These are phyloP conservation scores for Trichosurus vulpecula DNA, from an alignment of 2,797 vertebrate species.

Conservation along the genomic window DNA sequence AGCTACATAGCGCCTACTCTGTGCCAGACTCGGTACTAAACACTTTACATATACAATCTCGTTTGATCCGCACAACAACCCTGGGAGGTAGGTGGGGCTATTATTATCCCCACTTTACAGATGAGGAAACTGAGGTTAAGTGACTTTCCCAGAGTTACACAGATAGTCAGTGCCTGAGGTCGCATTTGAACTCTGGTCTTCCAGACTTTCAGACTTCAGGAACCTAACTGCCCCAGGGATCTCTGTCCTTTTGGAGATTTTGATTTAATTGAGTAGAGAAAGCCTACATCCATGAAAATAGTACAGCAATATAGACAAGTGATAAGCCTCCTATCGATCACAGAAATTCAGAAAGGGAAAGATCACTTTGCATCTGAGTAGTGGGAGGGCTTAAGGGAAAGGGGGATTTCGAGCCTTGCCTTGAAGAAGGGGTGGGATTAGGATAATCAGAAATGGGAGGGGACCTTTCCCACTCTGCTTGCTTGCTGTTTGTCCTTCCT, in stretches of 20 bases:
- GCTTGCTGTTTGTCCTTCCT: too few relatives aligned
- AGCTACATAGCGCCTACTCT: background rate
- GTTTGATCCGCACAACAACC: background rate
- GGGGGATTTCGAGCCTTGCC: background rate
- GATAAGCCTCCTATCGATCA: too few relatives aligned
- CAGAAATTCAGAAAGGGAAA: too few relatives aligned
- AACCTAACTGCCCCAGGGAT: background rate
- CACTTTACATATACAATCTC: background rate
- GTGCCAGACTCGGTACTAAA: background rate
- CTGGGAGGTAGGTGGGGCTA: background rate
- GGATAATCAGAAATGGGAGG: background rate
- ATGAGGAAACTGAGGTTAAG: background rate
- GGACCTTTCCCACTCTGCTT: background rate
- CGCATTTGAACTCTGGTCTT: background rate
- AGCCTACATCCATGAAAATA: background rate
- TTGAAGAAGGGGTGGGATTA: constrained; percentile 1
- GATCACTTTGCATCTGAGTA: too few relatives aligned
- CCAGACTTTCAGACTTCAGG: background rate
- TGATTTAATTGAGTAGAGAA: background rate
- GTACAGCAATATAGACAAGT: too few relatives aligned
- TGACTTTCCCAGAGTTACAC: background rate
- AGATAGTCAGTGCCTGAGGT: background rate
- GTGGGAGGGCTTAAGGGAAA: too few relatives aligned
- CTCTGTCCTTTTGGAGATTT: background rate
- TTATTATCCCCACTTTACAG: background rate